Base-by-base conservation (phyloP, 2,797 vertebrate species). In the Malurus splendens region DNA sequence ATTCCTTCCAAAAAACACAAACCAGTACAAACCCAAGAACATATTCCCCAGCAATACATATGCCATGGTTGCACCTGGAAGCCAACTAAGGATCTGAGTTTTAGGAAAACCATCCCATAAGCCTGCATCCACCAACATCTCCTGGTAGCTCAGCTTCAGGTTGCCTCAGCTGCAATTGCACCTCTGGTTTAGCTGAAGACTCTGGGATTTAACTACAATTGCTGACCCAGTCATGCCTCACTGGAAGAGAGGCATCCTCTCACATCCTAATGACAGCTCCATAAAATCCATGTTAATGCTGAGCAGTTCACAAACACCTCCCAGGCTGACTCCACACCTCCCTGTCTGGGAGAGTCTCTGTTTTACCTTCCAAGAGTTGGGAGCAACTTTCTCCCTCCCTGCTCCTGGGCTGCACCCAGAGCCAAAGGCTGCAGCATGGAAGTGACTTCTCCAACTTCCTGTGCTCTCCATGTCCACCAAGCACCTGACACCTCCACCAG, bases 241-340 rank as follows among this genome's bases (percentile, higher is more conserved):
- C 45, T 25, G 27, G 18, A 47, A 9, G 59, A 42, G 17, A 24
- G 28, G n/a, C 42, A 9, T 7, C 47, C 41, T 32, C 57, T 12
- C 57, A 38, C 6, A 20, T 33, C 56, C 1, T 4, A 41, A 36
- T 7, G 54, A 36, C 15, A 27, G 68, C 68, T 65, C 54, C 19
- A 15, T 57, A 33, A 0, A n/a, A 10, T 3, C 54, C 2, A 0
- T 24, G 28, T 36, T 12, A 54, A 80, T 15, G 32, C 13, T 3
- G 32, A 38, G 42, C 2, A 2, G 15, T 5, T n/a, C 30, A 10
- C 51, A 36, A 30, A 7, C 48, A 54, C 25, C 48, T 87, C 45
- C 28, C 42, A n/a, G 44, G 66, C 51, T 70, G 52, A 30, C 25
- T 45, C 80, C 64, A 65, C 66, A 45, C 44, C 38, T 70, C 66